Evolutionary conservation across 2,797 vertebrate species (phyloP), one percentile per base, ranked within the genome.

Genomic region (Phylloscopus collybita): DNA sequence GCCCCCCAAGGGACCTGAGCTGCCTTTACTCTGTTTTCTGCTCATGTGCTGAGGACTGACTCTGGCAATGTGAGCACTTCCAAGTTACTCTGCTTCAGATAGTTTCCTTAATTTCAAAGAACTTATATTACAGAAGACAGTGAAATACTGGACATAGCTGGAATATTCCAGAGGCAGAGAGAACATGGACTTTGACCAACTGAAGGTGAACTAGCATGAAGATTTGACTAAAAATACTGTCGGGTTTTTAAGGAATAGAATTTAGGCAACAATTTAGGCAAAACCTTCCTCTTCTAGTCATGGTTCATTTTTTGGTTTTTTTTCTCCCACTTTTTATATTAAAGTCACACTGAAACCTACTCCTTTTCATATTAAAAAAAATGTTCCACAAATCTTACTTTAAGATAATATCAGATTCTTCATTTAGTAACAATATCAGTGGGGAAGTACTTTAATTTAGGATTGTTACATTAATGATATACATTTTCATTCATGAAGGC

Each of bases 331-430:
- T 95, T 66, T 73, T 49, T 85, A 15, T 84, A 44, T 65, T 73
- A 36, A 73, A 73, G 12, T 38, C 62, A 81, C 16, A 61, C 13
- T 84, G 62, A 94, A 88, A 71, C 11, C 15, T 54, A 36, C 11
- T 84, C 16, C 40, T 82, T 79, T 67, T 61, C 15, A 7, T n/a
- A 54, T 13, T 82, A 49, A 67, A 87, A 87, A 85, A 91, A 80
- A 38, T 30, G 2, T 80, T 88, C 26, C 64, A 32, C 42, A 88
- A 81, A 80, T 64, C 13, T 83, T 57, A 38, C 45, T 86, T 78
- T 74, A 34, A 79, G 44, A 40, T 57, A 50, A 16, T 25, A 64
- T 42, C 13, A 81, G 16, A 34, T 62, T 86, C 15, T 71, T 76
- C 16, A 53, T 83, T 91, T 79, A 70, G 44, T 84, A 32, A 69